Evolutionary conservation across 2,888 invertebrate species (phyloP), one percentile per base, ranked within the genome.

Genomic region (Drosophila demipolita): DNA sequence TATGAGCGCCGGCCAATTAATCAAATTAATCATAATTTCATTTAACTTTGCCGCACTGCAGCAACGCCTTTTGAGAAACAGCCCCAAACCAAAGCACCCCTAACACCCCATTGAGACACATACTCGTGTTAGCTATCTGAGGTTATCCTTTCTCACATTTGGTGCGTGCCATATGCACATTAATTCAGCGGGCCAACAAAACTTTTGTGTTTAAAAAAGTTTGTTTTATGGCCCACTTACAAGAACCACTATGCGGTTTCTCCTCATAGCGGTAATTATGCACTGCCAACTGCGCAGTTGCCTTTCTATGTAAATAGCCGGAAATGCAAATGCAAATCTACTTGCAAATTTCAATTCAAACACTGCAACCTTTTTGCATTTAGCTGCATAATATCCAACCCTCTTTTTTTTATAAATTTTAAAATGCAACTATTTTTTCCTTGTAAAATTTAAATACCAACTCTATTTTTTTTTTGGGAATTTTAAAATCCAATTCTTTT

Each of bases 11-110:
- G 26, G 73, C 87, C 90, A 90, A 91, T 91, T 91, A 91, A 91
- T 91, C 91, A 91, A 89, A 87, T 80, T 78, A 82, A 91, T 91
- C 90, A 90, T 88, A 87, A 70, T 79, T 84, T 78, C 83, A 89
- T 89, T 87, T 72, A 80, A 85, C 72, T 82, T 84, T 87, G 78
- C 62, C 87, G 85, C 86, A 89, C 49, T 87, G 89, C 89, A 87
- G 83, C 85, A 80, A 82, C 72, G 80, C 70, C 78, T 67, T 73
- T 77, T 75, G 57, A 52, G 48, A 40, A 20, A 29, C 20, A 29
- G n/a, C n/a, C 17, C 38, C 15, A 15, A 29, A 5, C 29, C 29
- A 29, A 29, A 6, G 6, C 5, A 5, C 29, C 29, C 5, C 29
- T 5, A 1, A 29, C 29, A 29, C 9, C 60, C 54, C 61, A 20